Evolutionary conservation across 2,797 vertebrate genomes (phyloP).

Genomic region (Arnoldichthys spilopterus): DNA sequence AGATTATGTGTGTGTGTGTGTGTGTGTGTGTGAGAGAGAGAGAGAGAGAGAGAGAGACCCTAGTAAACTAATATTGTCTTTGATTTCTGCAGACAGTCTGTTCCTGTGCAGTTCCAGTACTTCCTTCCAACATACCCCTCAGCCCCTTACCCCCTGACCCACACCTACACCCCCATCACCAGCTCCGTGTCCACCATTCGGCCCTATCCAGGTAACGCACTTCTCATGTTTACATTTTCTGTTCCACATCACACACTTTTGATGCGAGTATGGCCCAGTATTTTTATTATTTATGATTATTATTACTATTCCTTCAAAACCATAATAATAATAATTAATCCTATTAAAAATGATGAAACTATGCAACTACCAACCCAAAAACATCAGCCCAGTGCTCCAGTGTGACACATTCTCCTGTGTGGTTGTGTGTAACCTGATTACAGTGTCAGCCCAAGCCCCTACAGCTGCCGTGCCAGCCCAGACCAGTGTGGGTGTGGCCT

Average conservation of each 20-base stretch:
- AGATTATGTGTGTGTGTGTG: no score
- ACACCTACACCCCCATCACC: slow-evolving; percentile 96
- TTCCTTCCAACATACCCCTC: slow-evolving; percentile 92
- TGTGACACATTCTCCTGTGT: not conserved
- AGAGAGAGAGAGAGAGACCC: no score
- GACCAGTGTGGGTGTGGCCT: slow-evolving; percentile 90
- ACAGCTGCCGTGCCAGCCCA: slow-evolving; percentile 90
- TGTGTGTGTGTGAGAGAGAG: no score
- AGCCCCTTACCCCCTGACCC: slow-evolving; percentile 89
- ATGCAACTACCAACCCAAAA: no score
- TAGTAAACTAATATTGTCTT: no score
- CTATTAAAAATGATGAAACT: no score
- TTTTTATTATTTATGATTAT: no score
- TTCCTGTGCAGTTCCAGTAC: slow-evolving; percentile 97
- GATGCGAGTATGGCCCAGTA: no score
- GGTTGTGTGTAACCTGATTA: not conserved
- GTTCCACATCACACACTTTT: no score
- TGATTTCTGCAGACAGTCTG: slow-evolving; percentile 80
- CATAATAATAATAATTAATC: no score
- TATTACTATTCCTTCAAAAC: no score
- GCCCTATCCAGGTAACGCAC: slow-evolving; percentile 90
- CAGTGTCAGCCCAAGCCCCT: slow-evolving; percentile 94
- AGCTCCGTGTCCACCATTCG: slow-evolving; percentile 96
- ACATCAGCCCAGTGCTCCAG: not conserved
- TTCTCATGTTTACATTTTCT: not conserved